Evolutionary conservation across 1,140 invertebrate species (phyloP).

Genomic region (Lordiphosa mommai): DNA sequence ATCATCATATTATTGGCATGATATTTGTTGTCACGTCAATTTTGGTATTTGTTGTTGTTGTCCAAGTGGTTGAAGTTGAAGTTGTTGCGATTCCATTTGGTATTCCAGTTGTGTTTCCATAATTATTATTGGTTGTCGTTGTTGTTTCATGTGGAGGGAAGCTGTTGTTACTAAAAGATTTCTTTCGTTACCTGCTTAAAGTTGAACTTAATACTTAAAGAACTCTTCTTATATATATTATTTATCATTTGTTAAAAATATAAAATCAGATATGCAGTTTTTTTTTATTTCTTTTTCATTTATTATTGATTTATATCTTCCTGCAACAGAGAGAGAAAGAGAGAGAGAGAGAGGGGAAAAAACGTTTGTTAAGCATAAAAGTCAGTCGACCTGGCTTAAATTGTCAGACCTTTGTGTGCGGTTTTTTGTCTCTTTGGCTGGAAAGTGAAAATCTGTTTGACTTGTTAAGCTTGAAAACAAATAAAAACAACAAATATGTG

Average conservation of each 20-base stretch:
- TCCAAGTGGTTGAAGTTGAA: constrained; percentile 10
- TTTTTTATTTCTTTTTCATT: constrained; percentile 8
- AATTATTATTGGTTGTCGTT: constrained; percentile 8
- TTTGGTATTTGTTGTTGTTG: constrained; percentile 29
- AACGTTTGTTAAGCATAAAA: constrained; percentile 37
- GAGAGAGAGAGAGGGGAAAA: constrained; percentile 8
- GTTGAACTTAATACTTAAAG: constrained; percentile 65
- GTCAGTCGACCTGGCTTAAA: constrained; percentile 29
- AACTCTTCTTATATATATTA: constrained; percentile 44
- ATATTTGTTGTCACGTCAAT: constrained; percentile 48
- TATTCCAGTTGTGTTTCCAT: constrained; percentile 9
- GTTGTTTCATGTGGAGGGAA: constrained; percentile 67
- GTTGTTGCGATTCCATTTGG: constrained; percentile 29
- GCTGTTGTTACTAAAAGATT: constrained; percentile 67
- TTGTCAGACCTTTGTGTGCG: constrained; percentile 48
- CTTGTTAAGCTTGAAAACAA: constrained; percentile 17
- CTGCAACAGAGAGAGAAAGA: constrained; percentile 33
- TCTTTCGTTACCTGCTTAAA: constrained; percentile 54
- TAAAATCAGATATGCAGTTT: constrained; percentile 60
- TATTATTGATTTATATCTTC: constrained; percentile 38
- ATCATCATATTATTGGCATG: constrained; percentile 77
- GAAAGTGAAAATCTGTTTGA: constrained; percentile 21
- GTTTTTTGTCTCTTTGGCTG: constrained; percentile 24
- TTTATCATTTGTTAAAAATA: constrained; percentile 26
- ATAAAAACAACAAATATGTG: constrained; percentile 6